Conservation (phyloP, 2,113 vertebrate species). For the Pterocles gutturalis region DNA sequence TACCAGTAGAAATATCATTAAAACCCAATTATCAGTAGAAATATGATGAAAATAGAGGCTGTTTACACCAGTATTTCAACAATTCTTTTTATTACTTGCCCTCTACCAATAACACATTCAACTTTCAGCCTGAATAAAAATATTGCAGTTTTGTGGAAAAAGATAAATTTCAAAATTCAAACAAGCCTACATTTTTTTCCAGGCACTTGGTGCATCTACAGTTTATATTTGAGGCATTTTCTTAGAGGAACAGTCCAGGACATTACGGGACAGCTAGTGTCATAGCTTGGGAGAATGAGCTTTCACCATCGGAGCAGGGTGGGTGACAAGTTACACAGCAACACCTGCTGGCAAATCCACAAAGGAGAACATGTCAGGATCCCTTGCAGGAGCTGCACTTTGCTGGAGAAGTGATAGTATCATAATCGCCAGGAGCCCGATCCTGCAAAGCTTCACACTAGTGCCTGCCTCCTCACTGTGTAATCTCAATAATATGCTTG, state of each 20-base stretch:
- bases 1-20: background rate
- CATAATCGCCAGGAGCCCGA: background rate
- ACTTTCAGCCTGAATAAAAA: background rate
- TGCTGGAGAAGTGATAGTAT: background rate
- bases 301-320: background rate
- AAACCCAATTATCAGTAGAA: background rate
- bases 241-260: background rate
- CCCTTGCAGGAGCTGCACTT: background rate
- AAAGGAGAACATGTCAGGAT: background rate
- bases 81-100: background rate
- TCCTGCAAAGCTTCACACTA: background rate
- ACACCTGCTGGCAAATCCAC: conserved; percentile 56
- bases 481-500: background rate
- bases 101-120: background rate
- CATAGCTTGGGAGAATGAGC: background rate
- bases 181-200: background rate
- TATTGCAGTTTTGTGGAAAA: fast-evolving
- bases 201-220: background rate
- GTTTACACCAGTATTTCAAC: background rate
- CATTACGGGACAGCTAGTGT: background rate
- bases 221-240: background rate
- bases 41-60: background rate
- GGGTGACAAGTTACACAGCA: conserved; percentile 54
- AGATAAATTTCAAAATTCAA: background rate
- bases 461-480: background rate